Evolutionary conservation across 2,888 invertebrate genomes (phyloP).

Genomic region (Caenorhabditis imperialis): DNA sequence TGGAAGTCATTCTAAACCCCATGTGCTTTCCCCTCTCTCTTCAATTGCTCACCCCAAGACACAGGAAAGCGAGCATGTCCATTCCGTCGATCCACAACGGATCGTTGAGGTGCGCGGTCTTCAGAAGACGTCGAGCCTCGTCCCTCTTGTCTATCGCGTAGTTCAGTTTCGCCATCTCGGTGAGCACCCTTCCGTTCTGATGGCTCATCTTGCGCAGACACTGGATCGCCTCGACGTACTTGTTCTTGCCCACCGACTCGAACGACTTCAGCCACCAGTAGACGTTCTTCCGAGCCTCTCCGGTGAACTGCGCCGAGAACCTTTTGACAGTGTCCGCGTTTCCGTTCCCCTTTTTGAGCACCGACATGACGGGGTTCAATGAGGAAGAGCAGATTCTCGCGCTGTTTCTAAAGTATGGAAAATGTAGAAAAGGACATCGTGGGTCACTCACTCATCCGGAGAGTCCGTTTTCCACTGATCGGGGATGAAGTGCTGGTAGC

Average conservation of each 20-base stretch:
- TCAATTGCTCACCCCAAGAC: conserved; percentile 6
- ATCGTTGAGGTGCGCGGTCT: conserved; percentile 12
- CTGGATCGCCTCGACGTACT: conserved; percentile 17
- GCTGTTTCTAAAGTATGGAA: conserved; percentile 35
- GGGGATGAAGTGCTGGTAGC: not conserved
- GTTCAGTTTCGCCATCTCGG: conserved; percentile 28
- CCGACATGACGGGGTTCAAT: conserved; percentile 1
- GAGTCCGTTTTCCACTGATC: conserved; percentile 17
- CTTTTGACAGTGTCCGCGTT: not conserved
- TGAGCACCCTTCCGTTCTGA: conserved; percentile 24
- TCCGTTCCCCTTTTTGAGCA: conserved; percentile 1
- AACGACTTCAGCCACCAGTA: conserved; percentile 34
- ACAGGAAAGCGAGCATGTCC: conserved; percentile 42
- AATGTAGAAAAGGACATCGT: too few species aligned
- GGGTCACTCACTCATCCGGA: conserved; percentile 24
- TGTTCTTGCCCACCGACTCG: conserved; percentile 23
- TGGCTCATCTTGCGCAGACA: conserved; percentile 35
- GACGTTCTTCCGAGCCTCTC: conserved; percentile 7
- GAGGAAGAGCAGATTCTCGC: conserved; percentile 15
- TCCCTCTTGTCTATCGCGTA: conserved; percentile 20
- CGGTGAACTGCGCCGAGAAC: conserved; percentile 8
- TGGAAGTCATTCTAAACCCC: conserved; percentile 18
- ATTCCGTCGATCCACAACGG: conserved; percentile 39
- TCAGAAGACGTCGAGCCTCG: conserved; percentile 26
- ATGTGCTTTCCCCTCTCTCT: not conserved